phyloP scores from a whole-genome alignment of 2,888 invertebrate species.

The Drosophila borealis region DNA sequence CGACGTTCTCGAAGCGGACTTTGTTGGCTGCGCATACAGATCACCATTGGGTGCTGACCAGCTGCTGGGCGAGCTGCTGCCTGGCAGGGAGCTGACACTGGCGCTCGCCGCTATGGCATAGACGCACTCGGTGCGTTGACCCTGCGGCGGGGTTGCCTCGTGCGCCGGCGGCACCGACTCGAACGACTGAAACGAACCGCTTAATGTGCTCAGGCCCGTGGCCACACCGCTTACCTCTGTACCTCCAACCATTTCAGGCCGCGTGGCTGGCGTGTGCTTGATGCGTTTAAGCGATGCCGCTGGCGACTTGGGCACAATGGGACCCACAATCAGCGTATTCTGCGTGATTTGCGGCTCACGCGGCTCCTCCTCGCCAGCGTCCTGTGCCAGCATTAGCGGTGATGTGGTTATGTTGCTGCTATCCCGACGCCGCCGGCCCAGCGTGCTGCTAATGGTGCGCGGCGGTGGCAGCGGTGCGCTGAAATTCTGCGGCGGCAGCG shows the following conservation, averaged over 20 bases:
- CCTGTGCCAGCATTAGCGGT: conserved; percentile 85
- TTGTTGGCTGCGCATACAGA: conserved; percentile 78
- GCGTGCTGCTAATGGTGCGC: conserved; percentile 88
- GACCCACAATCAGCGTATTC: conserved; percentile 87
- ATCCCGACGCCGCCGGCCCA: conserved; percentile 86
- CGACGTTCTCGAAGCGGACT: conserved; percentile 69
- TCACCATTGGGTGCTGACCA: conserved; percentile 72
- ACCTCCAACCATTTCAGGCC: conserved; percentile 4
- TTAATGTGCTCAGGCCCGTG: conserved; percentile 24
- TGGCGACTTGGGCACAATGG: conserved; percentile 85
- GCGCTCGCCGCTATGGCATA: conserved; percentile 76
- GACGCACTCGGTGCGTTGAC: conserved; percentile 82
- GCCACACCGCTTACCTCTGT: not conserved
- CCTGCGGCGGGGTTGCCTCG: conserved; percentile 70
- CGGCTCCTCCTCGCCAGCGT: conserved; percentile 84
- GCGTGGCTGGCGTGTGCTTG: conserved; percentile 11
- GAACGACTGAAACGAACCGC: conserved; percentile 73
- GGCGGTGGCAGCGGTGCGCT: conserved; percentile 91
- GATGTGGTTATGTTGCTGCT: conserved; percentile 85
- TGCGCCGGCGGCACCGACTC: conserved; percentile 71
- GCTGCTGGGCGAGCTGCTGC: conserved; percentile 34
- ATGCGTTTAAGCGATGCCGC: conserved; percentile 61
- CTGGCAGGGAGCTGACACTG: conserved; percentile 43
- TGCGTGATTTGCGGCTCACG: conserved; percentile 86
- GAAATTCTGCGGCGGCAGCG: conserved; percentile 86